phyloP scores from a whole-genome alignment of 1,140 invertebrate genomes.

The Andrena cerasifolii region DNA sequence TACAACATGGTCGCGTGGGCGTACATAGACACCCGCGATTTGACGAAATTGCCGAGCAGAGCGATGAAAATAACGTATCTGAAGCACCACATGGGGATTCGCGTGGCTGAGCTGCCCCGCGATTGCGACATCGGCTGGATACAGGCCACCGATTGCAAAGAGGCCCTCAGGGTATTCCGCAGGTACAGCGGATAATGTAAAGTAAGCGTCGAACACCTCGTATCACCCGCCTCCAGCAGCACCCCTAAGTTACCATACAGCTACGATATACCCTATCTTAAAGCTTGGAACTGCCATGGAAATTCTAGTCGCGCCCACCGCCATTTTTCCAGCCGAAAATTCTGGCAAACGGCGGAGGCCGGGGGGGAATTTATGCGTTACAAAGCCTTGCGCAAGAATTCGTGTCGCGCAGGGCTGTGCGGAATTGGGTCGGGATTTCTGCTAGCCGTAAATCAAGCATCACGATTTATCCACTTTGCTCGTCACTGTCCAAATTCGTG shows the following conservation, averaged over 20 bases:
- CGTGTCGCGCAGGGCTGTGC: neutral
- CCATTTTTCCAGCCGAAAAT: too few relatives aligned
- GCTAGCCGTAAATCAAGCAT: neutral
- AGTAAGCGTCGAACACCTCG: neutral
- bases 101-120: conserved; percentile 60
- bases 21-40: conserved; percentile 72
- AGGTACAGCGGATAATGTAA: too few relatives aligned
- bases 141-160: conserved; percentile 43
- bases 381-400: neutral
- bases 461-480: neutral
- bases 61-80: conserved; percentile 52
- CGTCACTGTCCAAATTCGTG: neutral
- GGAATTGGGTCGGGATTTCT: conserved; percentile 3
- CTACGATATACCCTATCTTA: too few relatives aligned
- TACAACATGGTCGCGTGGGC: conserved; percentile 70
- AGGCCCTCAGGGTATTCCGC: conserved; percentile 57
- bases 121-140: conserved; percentile 74
- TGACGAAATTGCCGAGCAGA: conserved; percentile 48
- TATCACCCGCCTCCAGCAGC: neutral
- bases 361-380: neutral
- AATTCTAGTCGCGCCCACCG: too few relatives aligned
- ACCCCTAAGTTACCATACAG: too few relatives aligned
- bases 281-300: too few relatives aligned
- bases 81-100: conserved; percentile 71
- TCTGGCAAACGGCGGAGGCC: neutral